Percentiles rank a stretch among this genome's conserved stretches.
Conservation (phyloP, 2,797 vertebrate genomes). For the Jordanella pulchra region DNA sequence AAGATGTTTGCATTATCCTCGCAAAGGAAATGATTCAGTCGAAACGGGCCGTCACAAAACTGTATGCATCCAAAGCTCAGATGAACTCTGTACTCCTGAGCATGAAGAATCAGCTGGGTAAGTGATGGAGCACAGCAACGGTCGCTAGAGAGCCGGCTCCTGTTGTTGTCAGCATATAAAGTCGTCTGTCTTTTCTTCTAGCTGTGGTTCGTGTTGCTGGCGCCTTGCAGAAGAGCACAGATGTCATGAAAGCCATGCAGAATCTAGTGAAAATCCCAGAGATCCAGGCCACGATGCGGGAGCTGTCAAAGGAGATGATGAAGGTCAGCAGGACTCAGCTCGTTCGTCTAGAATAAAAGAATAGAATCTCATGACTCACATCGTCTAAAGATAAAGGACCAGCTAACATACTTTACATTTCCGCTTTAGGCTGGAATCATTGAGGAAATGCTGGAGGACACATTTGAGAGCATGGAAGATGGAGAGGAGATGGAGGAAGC, state of each 20-base stretch:
- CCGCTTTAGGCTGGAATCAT: slow-evolving; percentile 86
- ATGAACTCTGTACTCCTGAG: slow-evolving; percentile 97
- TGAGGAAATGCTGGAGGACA: slow-evolving; percentile 98
- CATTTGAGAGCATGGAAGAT: slow-evolving; percentile 95
- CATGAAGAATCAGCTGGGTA: slow-evolving; percentile 98
- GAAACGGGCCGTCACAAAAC: slow-evolving; percentile 88
- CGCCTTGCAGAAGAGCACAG: slow-evolving; percentile 94
- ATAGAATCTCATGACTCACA: neutral
- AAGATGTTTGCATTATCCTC: slow-evolving; percentile 90
- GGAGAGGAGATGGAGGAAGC: slow-evolving; percentile 97
- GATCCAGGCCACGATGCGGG: slow-evolving; percentile 96
- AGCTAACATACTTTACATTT: neutral
- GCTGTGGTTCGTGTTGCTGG: slow-evolving; percentile 91
- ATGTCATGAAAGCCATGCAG: slow-evolving; percentile 99
- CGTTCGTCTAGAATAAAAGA: neutral
- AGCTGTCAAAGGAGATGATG: slow-evolving; percentile 98
- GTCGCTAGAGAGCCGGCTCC: neutral
- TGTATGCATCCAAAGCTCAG: slow-evolving; percentile 95
- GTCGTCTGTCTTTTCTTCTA: slow-evolving; percentile 59
- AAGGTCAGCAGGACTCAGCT: slow-evolving; percentile 82
- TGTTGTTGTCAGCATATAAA: neutral
- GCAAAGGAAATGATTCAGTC: slow-evolving; percentile 96
- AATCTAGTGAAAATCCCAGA: slow-evolving; percentile 94
- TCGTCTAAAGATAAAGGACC: neutral
- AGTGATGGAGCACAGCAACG: slow-evolving; percentile 56